Conservation (phyloP, 2,113 vertebrate species). For the Dissostichus mawsoni region DNA sequence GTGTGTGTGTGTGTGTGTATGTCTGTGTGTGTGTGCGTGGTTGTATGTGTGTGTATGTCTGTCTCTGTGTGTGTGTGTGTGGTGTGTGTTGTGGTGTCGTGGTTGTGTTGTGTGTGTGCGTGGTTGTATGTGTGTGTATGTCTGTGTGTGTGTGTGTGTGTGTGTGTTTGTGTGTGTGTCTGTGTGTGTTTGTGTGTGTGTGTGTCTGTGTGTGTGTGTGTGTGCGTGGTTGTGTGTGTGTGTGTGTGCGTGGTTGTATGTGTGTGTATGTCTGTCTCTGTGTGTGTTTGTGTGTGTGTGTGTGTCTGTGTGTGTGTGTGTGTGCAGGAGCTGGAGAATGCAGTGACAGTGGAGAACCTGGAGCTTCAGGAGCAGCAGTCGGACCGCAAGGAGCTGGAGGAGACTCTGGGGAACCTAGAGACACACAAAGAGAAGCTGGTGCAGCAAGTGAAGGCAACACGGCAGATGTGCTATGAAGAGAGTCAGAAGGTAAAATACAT, state of each 20-base stretch:
- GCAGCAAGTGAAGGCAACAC: conserved; percentile 89
- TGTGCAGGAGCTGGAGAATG: conserved; percentile 92
- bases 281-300: conserved; percentile 2
- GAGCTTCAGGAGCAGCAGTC: conserved; percentile 91
- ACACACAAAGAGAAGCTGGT: conserved; percentile 90
- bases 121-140: too few species aligned
- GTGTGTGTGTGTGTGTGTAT: not conserved
- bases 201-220: not conserved
- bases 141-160: not conserved
- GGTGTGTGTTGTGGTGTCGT: too few species aligned
- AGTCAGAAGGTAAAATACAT: conserved; percentile 88
- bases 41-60: conserved; percentile 6
- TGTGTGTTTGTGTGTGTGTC: too few species aligned
- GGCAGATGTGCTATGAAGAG: conserved; percentile 91
- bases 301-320: conserved; percentile 1
- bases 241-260: not conserved
- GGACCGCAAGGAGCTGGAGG: conserved; percentile 90
- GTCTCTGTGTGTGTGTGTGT: not conserved
- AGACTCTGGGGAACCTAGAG: conserved; percentile 89
- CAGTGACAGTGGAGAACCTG: conserved; percentile 89
- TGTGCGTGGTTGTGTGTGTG: not conserved
- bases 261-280: too few species aligned
- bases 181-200: not conserved
- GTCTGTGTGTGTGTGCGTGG: not conserved
- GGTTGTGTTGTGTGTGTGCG: too few species aligned